Evolutionary conservation across 2,113 vertebrate genomes (phyloP).

Genomic region (Lophura nycthemera): DNA sequence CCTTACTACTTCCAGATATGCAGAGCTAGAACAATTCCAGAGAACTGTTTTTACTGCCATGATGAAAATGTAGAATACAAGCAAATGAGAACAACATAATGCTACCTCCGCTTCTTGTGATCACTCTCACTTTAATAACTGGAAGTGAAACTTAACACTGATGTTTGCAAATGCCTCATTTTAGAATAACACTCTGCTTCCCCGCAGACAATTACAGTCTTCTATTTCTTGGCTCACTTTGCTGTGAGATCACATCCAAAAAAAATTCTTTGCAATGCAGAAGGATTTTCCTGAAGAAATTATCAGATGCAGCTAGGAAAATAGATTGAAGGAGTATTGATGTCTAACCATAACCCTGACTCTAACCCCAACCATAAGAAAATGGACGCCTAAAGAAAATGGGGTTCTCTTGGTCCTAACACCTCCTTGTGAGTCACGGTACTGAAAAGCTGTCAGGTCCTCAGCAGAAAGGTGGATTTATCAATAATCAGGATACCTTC

Average conservation of each 20-base stretch:
- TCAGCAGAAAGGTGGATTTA: background rate
- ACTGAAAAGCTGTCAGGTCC: background rate
- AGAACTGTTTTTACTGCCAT: background rate
- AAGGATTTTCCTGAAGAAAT: background rate
- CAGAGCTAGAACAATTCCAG: background rate
- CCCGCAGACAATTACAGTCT: background rate
- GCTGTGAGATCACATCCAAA: background rate
- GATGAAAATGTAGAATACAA: background rate
- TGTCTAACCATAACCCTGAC: too few relatives aligned
- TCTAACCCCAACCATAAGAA: too few relatives aligned
- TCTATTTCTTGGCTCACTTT: background rate
- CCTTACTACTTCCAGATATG: background rate
- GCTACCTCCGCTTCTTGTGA: background rate
- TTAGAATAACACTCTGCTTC: background rate
- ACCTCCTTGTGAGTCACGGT: background rate
- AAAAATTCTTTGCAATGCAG: background rate
- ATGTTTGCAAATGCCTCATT: background rate
- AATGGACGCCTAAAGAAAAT: background rate
- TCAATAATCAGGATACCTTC: background rate
- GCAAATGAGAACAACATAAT: background rate
- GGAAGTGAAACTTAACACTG: background rate
- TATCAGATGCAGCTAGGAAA: background rate
- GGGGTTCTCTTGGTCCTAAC: background rate
- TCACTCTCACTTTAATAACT: background rate
- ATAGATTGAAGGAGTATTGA: background rate